Evolutionary conservation across 2,797 vertebrate species (phyloP).

Genomic region (Ispidina picta): DNA sequence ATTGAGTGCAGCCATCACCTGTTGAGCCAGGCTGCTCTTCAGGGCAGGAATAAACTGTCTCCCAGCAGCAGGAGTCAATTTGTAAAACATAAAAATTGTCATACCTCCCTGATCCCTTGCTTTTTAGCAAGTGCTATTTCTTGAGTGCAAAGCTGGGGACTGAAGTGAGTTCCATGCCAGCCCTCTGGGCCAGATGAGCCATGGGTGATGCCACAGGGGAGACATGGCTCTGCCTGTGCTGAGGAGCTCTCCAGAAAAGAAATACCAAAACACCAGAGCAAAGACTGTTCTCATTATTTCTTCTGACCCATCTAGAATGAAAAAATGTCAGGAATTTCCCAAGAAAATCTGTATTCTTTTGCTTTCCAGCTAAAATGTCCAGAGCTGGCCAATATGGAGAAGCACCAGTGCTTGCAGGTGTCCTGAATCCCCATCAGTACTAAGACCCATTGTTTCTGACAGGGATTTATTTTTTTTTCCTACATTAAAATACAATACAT

Average conservation of each 20-base stretch:
- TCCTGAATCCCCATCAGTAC: background rate
- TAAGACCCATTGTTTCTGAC: background rate
- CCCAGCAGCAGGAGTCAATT: background rate
- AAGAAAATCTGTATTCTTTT: background rate
- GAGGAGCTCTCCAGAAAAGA: background rate
- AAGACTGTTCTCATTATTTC: background rate
- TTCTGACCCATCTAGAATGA: background rate
- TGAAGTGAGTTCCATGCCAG: background rate
- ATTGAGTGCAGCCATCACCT: background rate
- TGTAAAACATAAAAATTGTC: background rate
- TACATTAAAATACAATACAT: background rate
- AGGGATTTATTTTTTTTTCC: background rate
- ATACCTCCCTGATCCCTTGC: background rate
- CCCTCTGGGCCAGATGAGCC: background rate
- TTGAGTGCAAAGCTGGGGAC: background rate
- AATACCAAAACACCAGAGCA: background rate
- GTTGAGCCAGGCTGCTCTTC: background rate
- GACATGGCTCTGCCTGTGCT: background rate
- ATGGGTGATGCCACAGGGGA: accelerated
- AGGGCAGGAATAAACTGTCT: background rate
- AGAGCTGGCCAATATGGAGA: background rate
- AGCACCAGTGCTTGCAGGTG: background rate
- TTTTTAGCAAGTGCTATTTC: background rate
- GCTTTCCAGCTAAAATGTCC: background rate
- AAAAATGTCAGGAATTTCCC: constrained; percentile 37